A percentile compares a stretch with the other conserved stretches of the same genome.
phyloP scores from a whole-genome alignment of 2,888 invertebrate genomes.

The Dermolepida albohirtum region DNA sequence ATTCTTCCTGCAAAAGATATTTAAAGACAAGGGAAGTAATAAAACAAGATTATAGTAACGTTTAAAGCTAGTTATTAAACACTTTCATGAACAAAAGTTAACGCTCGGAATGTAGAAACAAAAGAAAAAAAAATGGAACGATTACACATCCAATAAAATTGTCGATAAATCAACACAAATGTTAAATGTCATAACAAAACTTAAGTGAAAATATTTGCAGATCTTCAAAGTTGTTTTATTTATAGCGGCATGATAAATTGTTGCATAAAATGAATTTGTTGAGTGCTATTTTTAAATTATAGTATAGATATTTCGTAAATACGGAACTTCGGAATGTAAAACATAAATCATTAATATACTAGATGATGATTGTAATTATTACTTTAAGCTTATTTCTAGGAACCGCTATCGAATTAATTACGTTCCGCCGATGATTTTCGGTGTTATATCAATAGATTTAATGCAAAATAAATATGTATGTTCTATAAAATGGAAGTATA shows the following conservation, averaged over 20 bases:
- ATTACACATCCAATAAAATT: conserved; percentile 4
- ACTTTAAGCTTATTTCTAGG: conserved; percentile 7
- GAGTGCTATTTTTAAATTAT: conserved; percentile 12
- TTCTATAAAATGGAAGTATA: conserved; percentile 11
- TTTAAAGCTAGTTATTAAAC: too few relatives aligned
- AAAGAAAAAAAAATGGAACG: too few relatives aligned
- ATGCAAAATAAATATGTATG: conserved; percentile 12
- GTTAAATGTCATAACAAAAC: neutral
- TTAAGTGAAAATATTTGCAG: neutral
- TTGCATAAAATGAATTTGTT: conserved; percentile 19
- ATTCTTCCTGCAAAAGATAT: too few relatives aligned
- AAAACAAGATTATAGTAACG: too few relatives aligned
- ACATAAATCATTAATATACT: neutral
- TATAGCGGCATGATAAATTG: conserved; percentile 11
- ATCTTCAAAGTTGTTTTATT: conserved; percentile 17
- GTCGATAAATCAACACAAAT: conserved; percentile 23
- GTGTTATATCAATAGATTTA: conserved; percentile 20
- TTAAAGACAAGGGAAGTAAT: too few relatives aligned
- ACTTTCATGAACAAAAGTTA: too few relatives aligned
- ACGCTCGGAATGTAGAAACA: too few relatives aligned
- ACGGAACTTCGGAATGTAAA: conserved; percentile 14
- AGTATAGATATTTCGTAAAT: conserved; percentile 25
- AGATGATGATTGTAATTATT: conserved; percentile 6
- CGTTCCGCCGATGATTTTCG: conserved; percentile 23
- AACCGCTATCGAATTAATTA: conserved; percentile 29